Evolutionary conservation across 2,113 vertebrate species (phyloP).

Genomic region (Spheniscus mendiculus): DNA sequence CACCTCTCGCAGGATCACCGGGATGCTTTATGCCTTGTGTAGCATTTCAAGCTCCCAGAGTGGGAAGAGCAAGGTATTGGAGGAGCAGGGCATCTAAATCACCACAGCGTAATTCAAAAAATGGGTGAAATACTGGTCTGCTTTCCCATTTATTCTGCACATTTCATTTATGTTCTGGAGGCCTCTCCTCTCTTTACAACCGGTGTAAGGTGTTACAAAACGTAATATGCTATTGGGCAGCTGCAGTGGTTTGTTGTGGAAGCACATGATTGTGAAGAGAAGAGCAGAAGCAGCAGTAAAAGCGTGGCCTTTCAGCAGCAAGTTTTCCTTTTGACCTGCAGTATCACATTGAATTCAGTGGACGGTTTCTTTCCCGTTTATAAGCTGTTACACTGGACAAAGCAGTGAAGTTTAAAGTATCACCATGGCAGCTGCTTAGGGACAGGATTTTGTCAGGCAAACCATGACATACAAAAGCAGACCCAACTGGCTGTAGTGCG

Average conservation of each 20-base stretch:
- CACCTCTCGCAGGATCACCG: background rate
- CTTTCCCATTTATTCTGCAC: background rate
- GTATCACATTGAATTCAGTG: background rate
- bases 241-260: background rate
- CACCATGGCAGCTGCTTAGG: background rate
- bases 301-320: background rate
- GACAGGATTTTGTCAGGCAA: background rate
- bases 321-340: background rate
- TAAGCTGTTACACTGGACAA: background rate
- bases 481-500: accelerated
- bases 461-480: background rate
- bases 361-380: background rate
- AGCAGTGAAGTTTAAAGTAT: background rate
- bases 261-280: background rate
- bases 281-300: background rate
- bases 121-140: background rate
- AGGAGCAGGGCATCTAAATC: background rate
- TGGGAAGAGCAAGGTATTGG: background rate
- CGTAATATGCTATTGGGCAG: background rate
- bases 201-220: background rate
- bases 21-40: background rate
- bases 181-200: background rate
- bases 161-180: background rate
- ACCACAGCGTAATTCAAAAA: background rate
- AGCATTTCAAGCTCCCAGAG: background rate